Evolutionary conservation across 2,113 vertebrate species (phyloP).

Genomic region (Forbesichthys agassizii): DNA sequence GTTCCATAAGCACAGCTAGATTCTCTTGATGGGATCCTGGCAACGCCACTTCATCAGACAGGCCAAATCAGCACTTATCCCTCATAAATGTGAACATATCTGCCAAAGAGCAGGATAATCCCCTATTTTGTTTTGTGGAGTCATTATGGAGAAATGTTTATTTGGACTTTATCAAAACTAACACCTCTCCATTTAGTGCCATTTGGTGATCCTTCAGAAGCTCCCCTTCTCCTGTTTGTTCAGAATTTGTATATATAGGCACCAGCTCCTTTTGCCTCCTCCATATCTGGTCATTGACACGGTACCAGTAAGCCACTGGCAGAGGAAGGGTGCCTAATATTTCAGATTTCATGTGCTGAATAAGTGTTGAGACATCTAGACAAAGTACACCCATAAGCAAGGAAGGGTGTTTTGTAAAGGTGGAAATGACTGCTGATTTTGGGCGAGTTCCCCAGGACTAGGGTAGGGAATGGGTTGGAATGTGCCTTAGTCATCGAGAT

Average conservation of each 20-base stretch:
- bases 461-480: slow-evolving; percentile 6
- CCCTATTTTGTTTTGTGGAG: too few relatives aligned
- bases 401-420: slow-evolving; percentile 22
- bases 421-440: slow-evolving; percentile 7
- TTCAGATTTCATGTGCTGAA: slow-evolving; percentile 40
- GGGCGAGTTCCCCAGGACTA: slow-evolving; percentile 13
- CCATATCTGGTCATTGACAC: slow-evolving; percentile 41
- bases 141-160: too few relatives aligned
- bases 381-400: slow-evolving; percentile 37
- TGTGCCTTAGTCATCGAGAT: slow-evolving; percentile 20
- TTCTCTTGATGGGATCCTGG: slow-evolving; percentile 8
- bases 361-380: slow-evolving; percentile 36
- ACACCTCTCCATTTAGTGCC: too few relatives aligned
- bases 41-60: slow-evolving; percentile 1
- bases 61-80: not conserved
- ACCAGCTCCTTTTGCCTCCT: slow-evolving; percentile 11
- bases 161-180: too few relatives aligned
- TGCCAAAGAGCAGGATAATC: not conserved
- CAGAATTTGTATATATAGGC: not conserved
- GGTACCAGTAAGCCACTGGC: not conserved
- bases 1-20: slow-evolving; percentile 33
- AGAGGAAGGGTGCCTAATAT: slow-evolving; percentile 5
- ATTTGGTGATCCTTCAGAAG: not conserved
- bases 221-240: not conserved
- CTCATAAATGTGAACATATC: not conserved